Percentiles rank a stretch among this genome's conserved stretches.
phyloP scores from a whole-genome alignment of 37 sponge, comb jelly and placozoan species.

The Geodia barretti region DNA sequence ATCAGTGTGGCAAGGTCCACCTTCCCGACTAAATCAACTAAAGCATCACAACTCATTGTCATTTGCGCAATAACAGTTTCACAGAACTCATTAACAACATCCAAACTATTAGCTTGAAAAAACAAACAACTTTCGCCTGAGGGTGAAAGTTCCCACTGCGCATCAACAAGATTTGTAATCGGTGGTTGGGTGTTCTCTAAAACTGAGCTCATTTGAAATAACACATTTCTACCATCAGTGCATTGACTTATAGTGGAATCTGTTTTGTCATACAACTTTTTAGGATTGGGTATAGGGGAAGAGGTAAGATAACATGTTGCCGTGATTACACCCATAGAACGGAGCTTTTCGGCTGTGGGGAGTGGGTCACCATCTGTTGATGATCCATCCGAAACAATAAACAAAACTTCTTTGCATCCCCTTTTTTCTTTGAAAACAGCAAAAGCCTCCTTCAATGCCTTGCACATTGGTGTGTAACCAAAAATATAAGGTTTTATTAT shows the following conservation, averaged over 20 bases:
- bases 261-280: constrained; percentile 12
- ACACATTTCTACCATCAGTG: constrained; percentile 10
- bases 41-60: no score
- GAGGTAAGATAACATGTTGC: constrained; percentile 42
- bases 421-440: constrained; percentile 22
- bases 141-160: constrained; percentile 33
- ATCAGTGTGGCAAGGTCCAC: no score
- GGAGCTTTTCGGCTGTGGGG: constrained; percentile 7
- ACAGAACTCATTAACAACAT: constrained; percentile 52
- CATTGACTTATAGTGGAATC: background rate
- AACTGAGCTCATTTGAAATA: constrained; percentile 46
- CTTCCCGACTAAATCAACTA: no score
- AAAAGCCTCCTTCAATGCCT: constrained; percentile 28
- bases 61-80: constrained; percentile 31
- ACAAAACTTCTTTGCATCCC: constrained; percentile 55
- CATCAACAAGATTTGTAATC: constrained; percentile 33
- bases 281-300: constrained; percentile 20
- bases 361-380: constrained; percentile 52
- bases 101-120: constrained; percentile 58
- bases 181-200: constrained; percentile 13
- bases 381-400: constrained; percentile 49
- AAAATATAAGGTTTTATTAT: constrained; percentile 45
- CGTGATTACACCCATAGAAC: constrained; percentile 21
- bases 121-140: constrained; percentile 64
- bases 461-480: constrained; percentile 55